phyloP scores from a whole-genome alignment of 2,113 vertebrate genomes.

The Carettochelys insculpta region DNA sequence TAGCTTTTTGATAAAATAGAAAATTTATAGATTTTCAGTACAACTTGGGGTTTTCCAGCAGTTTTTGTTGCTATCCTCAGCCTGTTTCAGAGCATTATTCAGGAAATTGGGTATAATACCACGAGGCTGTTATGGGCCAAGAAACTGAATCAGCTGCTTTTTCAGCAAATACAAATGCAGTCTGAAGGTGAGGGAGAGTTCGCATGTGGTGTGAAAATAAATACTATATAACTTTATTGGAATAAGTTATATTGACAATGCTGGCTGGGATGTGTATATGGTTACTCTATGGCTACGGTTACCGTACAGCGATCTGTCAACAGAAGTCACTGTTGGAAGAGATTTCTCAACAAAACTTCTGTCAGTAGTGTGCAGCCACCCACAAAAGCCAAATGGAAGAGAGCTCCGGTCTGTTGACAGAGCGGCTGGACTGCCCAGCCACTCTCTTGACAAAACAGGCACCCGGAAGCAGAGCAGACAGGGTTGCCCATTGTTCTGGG shows the following conservation, averaged over 20 bases:
- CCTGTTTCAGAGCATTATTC: rapidly evolving
- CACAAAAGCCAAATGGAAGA: too few relatives aligned
- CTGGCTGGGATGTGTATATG: not conserved
- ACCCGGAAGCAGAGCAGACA: too few relatives aligned
- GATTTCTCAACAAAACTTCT: too few relatives aligned
- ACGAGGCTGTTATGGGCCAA: rapidly evolving
- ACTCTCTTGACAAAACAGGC: too few relatives aligned
- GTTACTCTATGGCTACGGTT: too few relatives aligned
- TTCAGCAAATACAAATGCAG: not conserved
- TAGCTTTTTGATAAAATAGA: not conserved
- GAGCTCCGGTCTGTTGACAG: too few relatives aligned
- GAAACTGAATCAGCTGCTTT: not conserved
- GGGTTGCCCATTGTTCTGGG: too few relatives aligned
- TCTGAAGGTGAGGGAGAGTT: rapidly evolving
- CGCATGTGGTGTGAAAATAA: not conserved
- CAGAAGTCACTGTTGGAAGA: too few relatives aligned
- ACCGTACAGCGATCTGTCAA: too few relatives aligned
- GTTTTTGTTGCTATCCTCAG: not conserved
- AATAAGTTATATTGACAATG: not conserved
- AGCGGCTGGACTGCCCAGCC: too few relatives aligned
- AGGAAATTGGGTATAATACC: not conserved
- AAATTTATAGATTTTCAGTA: not conserved
- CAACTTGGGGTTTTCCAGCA: not conserved
- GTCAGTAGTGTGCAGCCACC: too few relatives aligned
- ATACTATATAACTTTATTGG: not conserved